Evolutionary conservation across 2,888 invertebrate genomes (phyloP).

Genomic region (Pedicia rivosa): DNA sequence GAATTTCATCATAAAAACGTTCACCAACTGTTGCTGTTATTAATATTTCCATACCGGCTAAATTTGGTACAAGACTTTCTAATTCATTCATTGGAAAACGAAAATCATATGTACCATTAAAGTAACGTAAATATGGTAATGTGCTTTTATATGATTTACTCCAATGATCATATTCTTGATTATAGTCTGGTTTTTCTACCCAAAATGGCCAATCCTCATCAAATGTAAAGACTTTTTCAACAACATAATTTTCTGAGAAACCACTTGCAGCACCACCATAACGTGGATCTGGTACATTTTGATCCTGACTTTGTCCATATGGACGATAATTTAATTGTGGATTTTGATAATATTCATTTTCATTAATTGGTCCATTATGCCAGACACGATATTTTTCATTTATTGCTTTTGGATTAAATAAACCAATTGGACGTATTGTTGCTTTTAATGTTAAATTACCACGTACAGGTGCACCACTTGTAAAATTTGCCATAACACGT

Average conservation of each 20-base stretch:
- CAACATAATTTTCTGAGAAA: conserved; percentile 38
- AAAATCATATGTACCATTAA: conserved; percentile 78
- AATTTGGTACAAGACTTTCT: conserved; percentile 42
- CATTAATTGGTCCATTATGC: conserved; percentile 19
- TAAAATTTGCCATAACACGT: conserved; percentile 85
- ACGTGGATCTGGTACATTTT: conserved; percentile 11
- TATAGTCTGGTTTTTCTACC: conserved; percentile 47
- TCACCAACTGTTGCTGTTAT: conserved; percentile 81
- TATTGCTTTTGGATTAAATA: conserved; percentile 38
- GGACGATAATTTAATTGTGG: too few relatives aligned
- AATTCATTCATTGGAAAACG: conserved; percentile 72
- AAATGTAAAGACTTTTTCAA: conserved; percentile 61
- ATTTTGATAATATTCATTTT: conserved; percentile 4
- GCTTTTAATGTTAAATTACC: conserved; percentile 82
- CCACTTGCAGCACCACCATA: conserved; percentile 25
- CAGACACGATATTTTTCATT: conserved; percentile 35
- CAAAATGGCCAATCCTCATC: conserved; percentile 70
- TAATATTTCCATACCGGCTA: conserved; percentile 65
- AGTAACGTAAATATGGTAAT: conserved; percentile 59
- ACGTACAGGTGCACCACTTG: conserved; percentile 77
- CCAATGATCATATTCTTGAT: conserved; percentile 25
- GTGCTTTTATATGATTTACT: conserved; percentile 33
- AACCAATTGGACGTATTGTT: conserved; percentile 51
- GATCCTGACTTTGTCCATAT: conserved; percentile 7
- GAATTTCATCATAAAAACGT: conserved; percentile 61